These are phyloP conservation scores for Gambusia affinis DNA, from an alignment of 2,113 vertebrate species.

Conservation along the genomic window DNA sequence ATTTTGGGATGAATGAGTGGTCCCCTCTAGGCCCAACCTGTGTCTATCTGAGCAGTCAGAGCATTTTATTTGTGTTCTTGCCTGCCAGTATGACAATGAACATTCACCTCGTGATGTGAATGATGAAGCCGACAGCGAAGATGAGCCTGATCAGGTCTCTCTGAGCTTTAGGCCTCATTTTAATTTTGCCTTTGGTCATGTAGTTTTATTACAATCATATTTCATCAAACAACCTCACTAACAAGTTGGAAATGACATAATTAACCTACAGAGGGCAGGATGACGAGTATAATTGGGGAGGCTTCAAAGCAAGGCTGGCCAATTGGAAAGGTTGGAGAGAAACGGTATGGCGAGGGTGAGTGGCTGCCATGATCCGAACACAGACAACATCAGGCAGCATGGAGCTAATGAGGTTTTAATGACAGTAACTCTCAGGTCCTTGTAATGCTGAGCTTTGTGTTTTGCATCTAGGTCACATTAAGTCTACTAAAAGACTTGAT, in stretches of 20 bases:
- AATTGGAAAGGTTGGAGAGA: conserved; percentile 26
- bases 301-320: conserved; percentile 38
- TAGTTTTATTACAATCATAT: conserved; percentile 77
- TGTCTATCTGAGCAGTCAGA: conserved; percentile 37
- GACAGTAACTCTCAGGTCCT: conserved; percentile 34
- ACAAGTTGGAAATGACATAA: conserved; percentile 74
- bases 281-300: conserved; percentile 49
- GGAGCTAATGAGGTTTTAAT: conserved; percentile 59
- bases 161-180: conserved; percentile 59
- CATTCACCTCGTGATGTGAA: conserved; percentile 59
- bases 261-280: conserved; percentile 69
- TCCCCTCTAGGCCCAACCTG: conserved; percentile 61
- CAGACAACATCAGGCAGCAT: conserved; percentile 19
- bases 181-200: conserved; percentile 60
- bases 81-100: conserved; percentile 41
- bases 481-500: not conserved
- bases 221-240: conserved; percentile 79
- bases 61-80: conserved; percentile 57
- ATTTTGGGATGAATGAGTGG: conserved; percentile 74
- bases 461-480: conserved; percentile 36
- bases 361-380: not conserved
- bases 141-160: conserved; percentile 33
- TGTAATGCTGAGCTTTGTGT: conserved; percentile 31
- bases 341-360: not conserved
- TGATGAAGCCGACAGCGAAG: conserved; percentile 53